Evolutionary conservation across 2,113 vertebrate species (phyloP).

Genomic region (Triplophysa tibetana): DNA sequence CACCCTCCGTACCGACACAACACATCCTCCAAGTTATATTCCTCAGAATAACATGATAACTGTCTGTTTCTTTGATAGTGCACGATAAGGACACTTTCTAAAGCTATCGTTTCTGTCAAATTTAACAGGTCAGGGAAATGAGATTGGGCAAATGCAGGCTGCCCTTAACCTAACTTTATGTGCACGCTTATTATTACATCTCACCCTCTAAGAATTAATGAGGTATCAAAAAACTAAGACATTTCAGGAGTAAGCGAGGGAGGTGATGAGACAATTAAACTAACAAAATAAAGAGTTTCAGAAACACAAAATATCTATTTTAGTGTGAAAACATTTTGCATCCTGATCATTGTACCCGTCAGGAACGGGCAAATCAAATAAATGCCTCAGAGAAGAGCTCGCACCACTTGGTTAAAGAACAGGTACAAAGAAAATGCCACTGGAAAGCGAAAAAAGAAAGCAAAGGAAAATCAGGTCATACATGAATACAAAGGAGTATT

Average conservation of each 20-base stretch:
- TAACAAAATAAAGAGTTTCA: conserved; percentile 1
- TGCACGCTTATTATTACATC: conserved; percentile 17
- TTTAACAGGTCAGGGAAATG: conserved; percentile 37
- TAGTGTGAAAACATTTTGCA: background rate
- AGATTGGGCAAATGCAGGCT: conserved; percentile 39
- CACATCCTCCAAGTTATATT: background rate
- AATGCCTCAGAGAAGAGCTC: conserved; percentile 7
- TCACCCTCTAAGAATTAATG: background rate
- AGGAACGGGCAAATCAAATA: conserved; percentile 26
- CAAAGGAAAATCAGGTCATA: background rate
- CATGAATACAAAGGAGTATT: background rate
- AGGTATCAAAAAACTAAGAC: background rate
- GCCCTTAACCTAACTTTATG: conserved; percentile 45
- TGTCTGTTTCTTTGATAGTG: background rate
- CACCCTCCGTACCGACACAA: conserved; percentile 30
- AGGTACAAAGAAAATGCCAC: conserved; percentile 30
- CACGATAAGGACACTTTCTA: background rate
- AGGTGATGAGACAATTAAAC: background rate
- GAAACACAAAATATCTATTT: conserved; percentile 19
- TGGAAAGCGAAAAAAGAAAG: background rate
- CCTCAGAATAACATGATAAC: background rate
- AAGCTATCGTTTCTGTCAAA: conserved; percentile 18
- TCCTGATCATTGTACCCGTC: conserved; percentile 14
- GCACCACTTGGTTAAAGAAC: conserved; percentile 17
- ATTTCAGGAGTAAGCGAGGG: background rate